Percentiles rank a stretch among this genome's conserved stretches.
phyloP scores from a whole-genome alignment of 1,140 invertebrate species.

The Psix sp. region DNA sequence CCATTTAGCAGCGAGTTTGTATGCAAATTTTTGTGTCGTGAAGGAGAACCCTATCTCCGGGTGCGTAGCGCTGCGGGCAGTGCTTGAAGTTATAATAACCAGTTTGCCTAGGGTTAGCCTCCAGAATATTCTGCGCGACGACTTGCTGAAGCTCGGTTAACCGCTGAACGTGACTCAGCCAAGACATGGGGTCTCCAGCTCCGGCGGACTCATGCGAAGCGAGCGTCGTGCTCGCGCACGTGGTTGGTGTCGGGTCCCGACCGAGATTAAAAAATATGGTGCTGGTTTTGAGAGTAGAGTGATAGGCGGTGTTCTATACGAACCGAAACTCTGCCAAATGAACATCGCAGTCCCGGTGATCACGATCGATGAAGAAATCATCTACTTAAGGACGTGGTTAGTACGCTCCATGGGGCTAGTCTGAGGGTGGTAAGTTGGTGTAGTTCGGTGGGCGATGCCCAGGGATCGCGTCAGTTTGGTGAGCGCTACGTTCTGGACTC shows the following conservation, averaged over 20 bases:
- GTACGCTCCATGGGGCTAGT: too few species aligned
- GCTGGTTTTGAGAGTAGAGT: too few species aligned
- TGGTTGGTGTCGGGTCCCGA: conserved; percentile 13
- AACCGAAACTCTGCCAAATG: too few species aligned
- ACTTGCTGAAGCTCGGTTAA: background rate
- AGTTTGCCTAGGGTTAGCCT: background rate
- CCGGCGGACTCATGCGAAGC: background rate
- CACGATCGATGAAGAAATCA: too few species aligned
- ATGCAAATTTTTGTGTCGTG: background rate
- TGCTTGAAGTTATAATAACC: conserved; percentile 33
- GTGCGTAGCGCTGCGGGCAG: background rate
- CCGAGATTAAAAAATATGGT: conserved; percentile 61
- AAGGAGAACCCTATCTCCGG: background rate
- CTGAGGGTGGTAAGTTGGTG: too few species aligned
- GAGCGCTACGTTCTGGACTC: too few species aligned
- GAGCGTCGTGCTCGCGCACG: background rate
- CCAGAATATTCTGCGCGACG: background rate
- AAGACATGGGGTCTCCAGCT: too few species aligned
- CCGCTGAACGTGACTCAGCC: background rate
- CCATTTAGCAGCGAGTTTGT: background rate
- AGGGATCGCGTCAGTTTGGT: too few species aligned
- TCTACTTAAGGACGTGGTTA: too few species aligned
- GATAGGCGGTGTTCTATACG: too few species aligned
- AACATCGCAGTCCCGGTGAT: too few species aligned
- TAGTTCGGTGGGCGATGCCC: too few species aligned